Base-by-base conservation (phyloP, 2,113 vertebrate species). In the Penelope pileata region DNA sequence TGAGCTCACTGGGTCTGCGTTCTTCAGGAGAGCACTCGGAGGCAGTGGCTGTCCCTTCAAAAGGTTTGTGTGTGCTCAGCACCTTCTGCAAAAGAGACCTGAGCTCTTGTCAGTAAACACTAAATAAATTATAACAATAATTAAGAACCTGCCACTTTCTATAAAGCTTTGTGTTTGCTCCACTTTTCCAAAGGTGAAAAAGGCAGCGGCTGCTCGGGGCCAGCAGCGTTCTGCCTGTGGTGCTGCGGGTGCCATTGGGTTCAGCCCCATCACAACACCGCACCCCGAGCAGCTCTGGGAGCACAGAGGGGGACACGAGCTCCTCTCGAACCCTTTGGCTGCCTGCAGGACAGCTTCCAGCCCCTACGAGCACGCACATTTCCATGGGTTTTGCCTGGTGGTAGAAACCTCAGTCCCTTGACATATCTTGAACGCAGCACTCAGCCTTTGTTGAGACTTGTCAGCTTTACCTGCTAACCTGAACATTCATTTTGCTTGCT, bases 51-150 rank as follows among this genome's bases (percentile, higher is more conserved):
- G 59, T 10, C 58, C 47, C 30, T 47, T 45, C 8, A 24, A 74
- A 40, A 6, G 42, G 38, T 10, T 59, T 43, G 36, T 67, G 63
- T 58, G 58, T 36, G n/a, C n/a, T 80, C 92, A 72, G 86, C 83
- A 76, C 74, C 86, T 92, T 63, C 34, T 76, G 59, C 79, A 59
- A 7, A 43, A 34, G 69, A 81, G 74, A 30, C 32, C 34, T 63
- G 79, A 78, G 79, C 38, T 81, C 30, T 34, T 87, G 78, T 83
- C 86, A 51, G 92, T 67, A 87, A 84, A 48, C 78, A 81, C 78
- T 94, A 87, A 93, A 91, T 86, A 83, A 91, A 86, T 86, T 24
- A 90, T 86, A 80, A 42, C 51, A 14, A 90, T 86, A 90, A 94
- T 90, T 73, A 95, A 88, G 91, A 83, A 47, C 85, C 81, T 89